Percentiles rank a stretch among this genome's conserved stretches.
phyloP scores from a whole-genome alignment of 2,888 invertebrate genomes.

The Chymomyza amoena region DNA sequence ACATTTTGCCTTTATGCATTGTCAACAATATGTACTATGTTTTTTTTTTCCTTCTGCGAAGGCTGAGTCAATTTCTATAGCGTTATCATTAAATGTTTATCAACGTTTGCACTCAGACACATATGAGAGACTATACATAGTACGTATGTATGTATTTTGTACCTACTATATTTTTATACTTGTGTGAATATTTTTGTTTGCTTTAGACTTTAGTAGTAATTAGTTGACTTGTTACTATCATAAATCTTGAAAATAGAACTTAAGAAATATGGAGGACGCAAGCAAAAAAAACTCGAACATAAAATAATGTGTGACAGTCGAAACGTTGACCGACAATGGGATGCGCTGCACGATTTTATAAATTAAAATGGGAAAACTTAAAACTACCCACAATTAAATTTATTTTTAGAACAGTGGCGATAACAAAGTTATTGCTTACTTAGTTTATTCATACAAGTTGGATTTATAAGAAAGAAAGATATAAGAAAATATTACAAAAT shows the following conservation, averaged over 20 bases:
- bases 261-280: slow-evolving; percentile 39
- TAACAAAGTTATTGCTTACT: no score
- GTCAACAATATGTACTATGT: not conserved
- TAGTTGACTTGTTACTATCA: slow-evolving; percentile 20
- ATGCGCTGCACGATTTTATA: no score
- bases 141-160: not conserved
- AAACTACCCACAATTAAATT: no score
- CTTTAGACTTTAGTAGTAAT: not conserved
- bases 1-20: not conserved
- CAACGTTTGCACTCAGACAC: slow-evolving; percentile 8
- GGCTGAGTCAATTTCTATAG: slow-evolving; percentile 8
- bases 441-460: no score
- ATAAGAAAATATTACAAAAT: no score
- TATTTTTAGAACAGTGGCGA: no score
- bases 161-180: not conserved
- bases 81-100: slow-evolving; percentile 13
- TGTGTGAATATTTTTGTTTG: not conserved
- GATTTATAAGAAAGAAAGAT: no score
- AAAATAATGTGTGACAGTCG: not conserved
- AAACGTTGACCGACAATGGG: no score
- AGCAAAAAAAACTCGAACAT: not conserved
- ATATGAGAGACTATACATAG: not conserved
- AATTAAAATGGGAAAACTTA: no score
- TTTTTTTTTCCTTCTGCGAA: not conserved
- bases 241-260: slow-evolving; percentile 34